phyloP scores from a whole-genome alignment of 2,888 invertebrate species.

The Cerastoderma edule region DNA sequence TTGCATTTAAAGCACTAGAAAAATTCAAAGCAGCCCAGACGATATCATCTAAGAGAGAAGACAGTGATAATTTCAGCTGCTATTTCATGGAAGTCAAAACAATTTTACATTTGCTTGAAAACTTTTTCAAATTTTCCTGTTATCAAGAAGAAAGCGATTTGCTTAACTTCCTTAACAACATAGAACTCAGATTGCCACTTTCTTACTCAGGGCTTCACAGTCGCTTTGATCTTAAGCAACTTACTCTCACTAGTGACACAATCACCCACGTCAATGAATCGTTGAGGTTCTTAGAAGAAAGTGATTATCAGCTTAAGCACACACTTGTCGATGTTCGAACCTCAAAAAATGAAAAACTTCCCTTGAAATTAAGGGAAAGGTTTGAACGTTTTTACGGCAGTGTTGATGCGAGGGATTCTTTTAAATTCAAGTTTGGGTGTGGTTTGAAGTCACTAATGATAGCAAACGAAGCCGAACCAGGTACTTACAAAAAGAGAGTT shows the following conservation, averaged over 20 bases:
- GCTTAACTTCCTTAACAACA: slow-evolving; percentile 30
- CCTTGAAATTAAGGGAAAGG: slow-evolving; percentile 30
- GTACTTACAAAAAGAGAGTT: slow-evolving; percentile 14
- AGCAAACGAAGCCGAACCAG: slow-evolving; percentile 17
- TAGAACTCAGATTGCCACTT: neutral
- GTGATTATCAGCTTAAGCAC: slow-evolving; percentile 42
- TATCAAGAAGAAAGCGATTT: slow-evolving; percentile 10
- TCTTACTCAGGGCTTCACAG: neutral
- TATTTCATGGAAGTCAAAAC: slow-evolving; percentile 46
- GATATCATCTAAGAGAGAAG: slow-evolving; percentile 39
- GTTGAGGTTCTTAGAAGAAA: slow-evolving; percentile 38
- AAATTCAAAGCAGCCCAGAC: slow-evolving; percentile 66
- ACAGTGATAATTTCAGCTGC: slow-evolving; percentile 33
- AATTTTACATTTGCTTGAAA: slow-evolving; percentile 31
- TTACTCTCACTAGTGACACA: neutral
- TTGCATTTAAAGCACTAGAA: slow-evolving; percentile 56
- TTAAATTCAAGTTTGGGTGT: slow-evolving; percentile 31
- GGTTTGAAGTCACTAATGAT: slow-evolving; percentile 40
- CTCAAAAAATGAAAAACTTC: slow-evolving; percentile 24
- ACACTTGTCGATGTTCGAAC: slow-evolving; percentile 22
- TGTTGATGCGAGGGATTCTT: neutral
- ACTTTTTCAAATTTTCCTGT: slow-evolving; percentile 31
- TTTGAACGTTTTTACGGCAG: slow-evolving; percentile 38
- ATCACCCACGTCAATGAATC: slow-evolving; percentile 34
- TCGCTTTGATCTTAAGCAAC: neutral